Base-by-base conservation (phyloP, 2,113 vertebrate species). In the Ammodytes dubius region DNA sequence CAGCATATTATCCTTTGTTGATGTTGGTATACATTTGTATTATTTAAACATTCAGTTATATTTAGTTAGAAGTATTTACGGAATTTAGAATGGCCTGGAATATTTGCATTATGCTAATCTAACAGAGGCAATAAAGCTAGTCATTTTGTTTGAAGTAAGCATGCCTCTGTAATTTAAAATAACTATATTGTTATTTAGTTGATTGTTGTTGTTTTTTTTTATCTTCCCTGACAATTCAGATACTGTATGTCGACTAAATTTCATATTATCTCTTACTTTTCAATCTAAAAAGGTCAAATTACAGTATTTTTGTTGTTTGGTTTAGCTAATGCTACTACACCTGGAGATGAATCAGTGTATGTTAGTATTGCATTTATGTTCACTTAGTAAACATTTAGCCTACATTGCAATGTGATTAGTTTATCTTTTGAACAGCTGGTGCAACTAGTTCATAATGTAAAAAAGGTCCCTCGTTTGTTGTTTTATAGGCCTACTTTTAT, bases 401-500 rank as follows among this genome's bases (percentile, higher is more conserved):
- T 66, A 39, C 10, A 4, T 37, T 37, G 10, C 47, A 54, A 54
- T 13, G 7, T 43, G 37, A 3, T 27, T 11, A 56, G 5, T 40
- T 43, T 64, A 76, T 65, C 37, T 71, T 70, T 35, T 0, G 40
- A 68, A 43, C 73, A 19, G 10, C 45, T 71, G 52, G 14, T 72
- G 61, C 53, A 43, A n/a, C 27, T 5, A 0, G n/a, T 37, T 57
- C 61, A 11, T 46, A 39, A 12, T 40, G 19, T 37, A 7, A 63
- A 37, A 57, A 71, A 71, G 5, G 2, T 64, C 14, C 13, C 5
- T 13, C 1, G 0, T 8, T 13, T 74, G 52, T 58, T 63, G 35
- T 49, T 80, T 66, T 35, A n/a, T 45, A 9, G 0, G 11, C 50
- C 17, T 27, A 58, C 4, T 57, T 47, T 52, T 42, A 14, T 59